Base-by-base conservation (phyloP, 2,888 invertebrate species). In the Malachius bipustulatus region DNA sequence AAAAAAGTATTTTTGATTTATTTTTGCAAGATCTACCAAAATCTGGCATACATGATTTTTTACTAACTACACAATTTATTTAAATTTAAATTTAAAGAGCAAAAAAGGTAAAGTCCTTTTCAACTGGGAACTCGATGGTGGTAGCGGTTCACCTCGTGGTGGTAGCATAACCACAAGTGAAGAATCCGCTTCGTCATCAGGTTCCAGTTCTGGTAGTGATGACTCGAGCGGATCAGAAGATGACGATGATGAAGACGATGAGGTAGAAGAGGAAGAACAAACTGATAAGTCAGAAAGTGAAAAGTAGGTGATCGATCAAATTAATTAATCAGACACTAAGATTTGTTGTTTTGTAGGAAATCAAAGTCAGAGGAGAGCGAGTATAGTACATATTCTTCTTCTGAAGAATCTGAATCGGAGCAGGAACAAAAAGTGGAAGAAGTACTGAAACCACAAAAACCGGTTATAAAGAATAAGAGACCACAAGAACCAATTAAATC, bases 91-190 rank as follows among this genome's bases (percentile, higher is more conserved):
- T 33, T 35, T 43, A 34, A 35, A 50, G 49, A 45, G 46, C 24
- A 50, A 54, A 37, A 54, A 48, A 37, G 46, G 43, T 32, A 54
- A 50, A 42, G 50, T 51, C 29, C 40, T 47, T 37, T 59, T 60
- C 36, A 50, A 51, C 16, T 59, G 58, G 57, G 55, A 54, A 32
- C 54, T 65, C 49, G 44, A 70, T 68, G 51, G n/a, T n/a, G n/a
- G n/a, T n/a, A 47, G 42, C n/a, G n/a, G n/a, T n/a, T n/a, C 50
- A 24, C 46, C 47, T 1, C 69, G 70, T 34, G 66, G 68, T 13
- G 45, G 39, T 32, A 48, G 41, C 27, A 45, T 42, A 35, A 40
- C 41, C 16, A 36, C 37, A 4, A 43, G 40, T 37, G 48, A n/a
- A n/a, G n/a, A n/a, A n/a, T 48, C 10, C 44, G 40, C 31, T 63